These are phyloP conservation scores for Epirrhoe alternata DNA, from an alignment of 2,888 invertebrate genomes.

Conservation along the genomic window DNA sequence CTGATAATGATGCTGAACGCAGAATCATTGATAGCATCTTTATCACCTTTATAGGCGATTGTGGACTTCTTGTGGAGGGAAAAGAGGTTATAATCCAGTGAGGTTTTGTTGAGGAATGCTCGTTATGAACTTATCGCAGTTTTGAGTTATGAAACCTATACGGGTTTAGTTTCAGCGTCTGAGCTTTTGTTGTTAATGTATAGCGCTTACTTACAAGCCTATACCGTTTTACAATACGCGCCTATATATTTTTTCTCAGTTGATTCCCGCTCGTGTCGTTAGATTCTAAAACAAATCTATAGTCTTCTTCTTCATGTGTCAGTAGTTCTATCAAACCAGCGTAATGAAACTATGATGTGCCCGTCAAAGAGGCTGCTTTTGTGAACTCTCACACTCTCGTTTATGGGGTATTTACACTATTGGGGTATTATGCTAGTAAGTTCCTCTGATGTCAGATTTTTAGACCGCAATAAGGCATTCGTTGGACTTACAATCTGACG, in stretches of 20 bases:
- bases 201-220: background rate
- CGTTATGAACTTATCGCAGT: slow-evolving; percentile 35
- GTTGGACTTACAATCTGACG: no score
- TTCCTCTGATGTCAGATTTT: no score
- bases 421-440: no score
- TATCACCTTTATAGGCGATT: slow-evolving; percentile 42
- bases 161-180: slow-evolving; percentile 33
- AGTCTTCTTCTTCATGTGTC: no score
- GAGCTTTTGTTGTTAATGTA: slow-evolving; percentile 21
- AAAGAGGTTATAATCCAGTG: slow-evolving; percentile 39
- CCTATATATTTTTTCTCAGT: background rate
- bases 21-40: slow-evolving; percentile 40
- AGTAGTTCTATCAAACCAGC: no score
- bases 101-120: slow-evolving; percentile 35
- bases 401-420: no score
- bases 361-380: no score
- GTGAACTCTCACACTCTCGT: no score
- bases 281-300: no score
- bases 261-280: no score
- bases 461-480: no score
- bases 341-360: no score
- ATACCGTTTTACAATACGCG: background rate
- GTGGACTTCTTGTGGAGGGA: slow-evolving; percentile 36
- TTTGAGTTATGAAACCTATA: slow-evolving; percentile 36
- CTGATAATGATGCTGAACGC: background rate